Evolutionary conservation across 2,797 vertebrate genomes (phyloP), one percentile per base, ranked within the genome.

Genomic region (Enteromius argenteus): DNA sequence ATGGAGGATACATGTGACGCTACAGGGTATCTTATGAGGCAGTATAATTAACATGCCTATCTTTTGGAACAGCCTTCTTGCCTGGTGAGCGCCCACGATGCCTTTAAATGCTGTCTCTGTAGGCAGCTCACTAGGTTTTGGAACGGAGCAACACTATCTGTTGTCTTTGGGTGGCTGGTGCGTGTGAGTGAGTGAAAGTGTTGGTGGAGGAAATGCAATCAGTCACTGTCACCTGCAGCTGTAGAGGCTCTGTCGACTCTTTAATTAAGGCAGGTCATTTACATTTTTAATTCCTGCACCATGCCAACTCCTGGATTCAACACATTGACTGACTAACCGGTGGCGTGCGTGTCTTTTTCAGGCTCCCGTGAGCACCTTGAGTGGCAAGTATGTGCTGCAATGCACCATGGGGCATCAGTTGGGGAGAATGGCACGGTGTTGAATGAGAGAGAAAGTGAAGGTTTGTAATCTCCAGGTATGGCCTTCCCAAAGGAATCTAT

Each of bases 221-320:
- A 95, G 95, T 97, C 97, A 97, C 93, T 97, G 96, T 97, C 97
- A 95, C 92, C 93, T 81, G 95, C 96, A 97, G 96, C 97, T 97
- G 96, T 95, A 91, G 95, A 93, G 92, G 94, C 90, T 92, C 95
- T 94, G 96, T 97, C 95, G 96, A 95, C 95, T 96, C 94, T 94
- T 96, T 98, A 97, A 98, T 98, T 97, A 97, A 96, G 94, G 90
- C 19, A 91, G 94, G 92, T 93, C 96, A 98, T 98, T 98, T 97
- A 95, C 97, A 98, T 98, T 96, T 98, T 97, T 97, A 95, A 97
- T 97, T 97, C 95, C 93, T 95, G 93, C 93, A 92, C 94, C 92
- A 95, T 94, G 96, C 95, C 95, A 94, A 73, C 95, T 96, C 87
- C 91, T 93, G 94, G 92, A 95, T 89, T 87, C 90, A 92, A 79